Percentiles rank a stretch among this genome's conserved stretches.
Evolutionary conservation across 2,113 vertebrate genomes (phyloP).

Genomic region (Brachypodius melanocephalos): DNA sequence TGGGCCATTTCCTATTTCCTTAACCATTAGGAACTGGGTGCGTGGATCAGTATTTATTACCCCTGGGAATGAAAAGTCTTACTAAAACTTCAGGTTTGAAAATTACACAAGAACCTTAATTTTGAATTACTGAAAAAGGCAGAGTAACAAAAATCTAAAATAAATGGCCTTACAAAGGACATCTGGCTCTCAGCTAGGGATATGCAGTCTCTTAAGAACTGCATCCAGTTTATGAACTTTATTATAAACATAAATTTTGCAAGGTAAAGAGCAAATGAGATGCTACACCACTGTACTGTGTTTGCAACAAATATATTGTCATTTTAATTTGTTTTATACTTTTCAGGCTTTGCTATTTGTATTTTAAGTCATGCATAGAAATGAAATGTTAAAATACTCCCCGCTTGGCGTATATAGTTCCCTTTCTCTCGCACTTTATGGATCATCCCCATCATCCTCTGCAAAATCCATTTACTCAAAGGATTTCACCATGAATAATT

Average conservation of each 20-base stretch:
- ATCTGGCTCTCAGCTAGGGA: neutral
- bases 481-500: constrained; percentile 62
- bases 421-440: constrained; percentile 20
- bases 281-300: neutral
- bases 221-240: constrained; percentile 29
- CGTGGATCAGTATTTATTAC: neutral
- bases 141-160: constrained; percentile 15
- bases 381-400: constrained; percentile 48
- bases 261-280: constrained; percentile 14
- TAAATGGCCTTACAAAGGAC: neutral
- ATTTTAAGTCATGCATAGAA: constrained; percentile 52
- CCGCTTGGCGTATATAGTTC: neutral
- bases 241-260: constrained; percentile 43
- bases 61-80: neutral
- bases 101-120: neutral
- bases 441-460: constrained; percentile 33
- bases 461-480: constrained; percentile 50
- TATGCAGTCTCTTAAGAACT: neutral
- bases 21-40: neutral
- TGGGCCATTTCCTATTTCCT: neutral
- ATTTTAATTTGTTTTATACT: constrained; percentile 52
- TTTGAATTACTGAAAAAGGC: neutral
- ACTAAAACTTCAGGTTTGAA: neutral
- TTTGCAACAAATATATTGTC: constrained; percentile 25
- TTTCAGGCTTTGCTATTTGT: constrained; percentile 22